Base-by-base conservation (phyloP, 1,140 invertebrate genomes). In the Aplysia californica region DNA sequence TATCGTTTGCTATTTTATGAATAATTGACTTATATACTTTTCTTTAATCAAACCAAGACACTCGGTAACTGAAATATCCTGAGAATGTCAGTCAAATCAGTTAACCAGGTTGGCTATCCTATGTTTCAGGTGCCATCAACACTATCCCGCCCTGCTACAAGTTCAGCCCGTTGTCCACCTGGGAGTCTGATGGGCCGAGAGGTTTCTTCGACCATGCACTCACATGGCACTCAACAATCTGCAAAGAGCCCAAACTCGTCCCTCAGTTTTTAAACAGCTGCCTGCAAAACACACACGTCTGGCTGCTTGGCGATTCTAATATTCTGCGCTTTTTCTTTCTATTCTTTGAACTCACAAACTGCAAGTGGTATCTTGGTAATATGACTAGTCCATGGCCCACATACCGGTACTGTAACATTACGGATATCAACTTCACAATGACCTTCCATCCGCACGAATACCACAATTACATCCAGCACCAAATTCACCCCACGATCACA, bases 271-370 rank as follows among this genome's bases (percentile, higher is more conserved):
- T 39, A 6, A 18, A 50, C 1, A 6, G n/a, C 3, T 71, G 69
- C 59, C 36, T 71, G 18, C 2, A 36, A 18, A 38, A 71, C 23
- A 35, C 69, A 3, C 6, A 5, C 20, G 29, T 71, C 1, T 58
- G 44, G 69, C 23, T 71, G 6, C 38, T 58, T 36, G 69, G 69
- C 21, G 69, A 71, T 23, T 71, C 69, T 26, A 71, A 59, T 29
- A 55, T 23, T 1, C 6, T 59, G 20, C 18, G 36, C 31, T 2
- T 71, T 20, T 56, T 20, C 59, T 10, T n/a, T 1, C 3, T 5
- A 3, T 1, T 71, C 6, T 23, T 5, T 3, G 29, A 33, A 1
- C 23, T 59, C 3, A 38, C 36, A 3, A 5, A 36, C 3, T 29
- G n/a, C 3, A 41, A 6, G 1, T 1, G 4, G n/a, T 50, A 15